phyloP scores from a whole-genome alignment of 2,888 invertebrate genomes.

The Sphaerophoria taeniata region DNA sequence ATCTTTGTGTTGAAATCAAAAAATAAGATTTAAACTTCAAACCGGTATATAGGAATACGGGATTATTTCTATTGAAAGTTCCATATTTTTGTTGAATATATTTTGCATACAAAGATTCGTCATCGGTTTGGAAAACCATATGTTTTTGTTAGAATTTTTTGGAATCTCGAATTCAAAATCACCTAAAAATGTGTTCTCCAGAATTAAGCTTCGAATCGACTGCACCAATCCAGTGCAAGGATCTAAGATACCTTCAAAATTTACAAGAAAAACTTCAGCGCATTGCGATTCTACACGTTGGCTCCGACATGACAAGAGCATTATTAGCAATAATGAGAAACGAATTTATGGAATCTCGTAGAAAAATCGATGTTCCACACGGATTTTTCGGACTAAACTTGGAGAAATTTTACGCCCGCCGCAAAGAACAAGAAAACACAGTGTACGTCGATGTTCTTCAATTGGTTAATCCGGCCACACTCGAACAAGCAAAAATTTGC shows the following conservation, averaged over 20 bases:
- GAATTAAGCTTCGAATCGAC: too few species aligned
- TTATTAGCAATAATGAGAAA: background rate
- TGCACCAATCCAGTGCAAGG: too few species aligned
- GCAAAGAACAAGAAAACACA: background rate
- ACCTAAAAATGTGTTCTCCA: too few species aligned
- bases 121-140: too few species aligned
- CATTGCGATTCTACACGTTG: background rate
- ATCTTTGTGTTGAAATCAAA: too few species aligned
- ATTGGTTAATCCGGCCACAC: background rate
- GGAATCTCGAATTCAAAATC: too few species aligned
- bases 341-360: constrained; percentile 8
- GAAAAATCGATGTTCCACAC: constrained; percentile 15
- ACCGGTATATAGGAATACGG: too few species aligned
- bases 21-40: too few species aligned
- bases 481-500: constrained; percentile 38
- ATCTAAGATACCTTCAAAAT: background rate
- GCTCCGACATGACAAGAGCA: background rate
- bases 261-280: background rate
- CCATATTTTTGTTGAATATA: too few species aligned
- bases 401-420: constrained; percentile 19
- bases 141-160: too few species aligned
- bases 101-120: too few species aligned
- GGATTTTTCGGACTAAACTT: constrained; percentile 41
- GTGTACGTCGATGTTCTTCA: constrained; percentile 38
- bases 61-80: too few species aligned